These are phyloP conservation scores for Zaprionus nigranus DNA, from an alignment of 1,140 invertebrate genomes.

Conservation along the genomic window DNA sequence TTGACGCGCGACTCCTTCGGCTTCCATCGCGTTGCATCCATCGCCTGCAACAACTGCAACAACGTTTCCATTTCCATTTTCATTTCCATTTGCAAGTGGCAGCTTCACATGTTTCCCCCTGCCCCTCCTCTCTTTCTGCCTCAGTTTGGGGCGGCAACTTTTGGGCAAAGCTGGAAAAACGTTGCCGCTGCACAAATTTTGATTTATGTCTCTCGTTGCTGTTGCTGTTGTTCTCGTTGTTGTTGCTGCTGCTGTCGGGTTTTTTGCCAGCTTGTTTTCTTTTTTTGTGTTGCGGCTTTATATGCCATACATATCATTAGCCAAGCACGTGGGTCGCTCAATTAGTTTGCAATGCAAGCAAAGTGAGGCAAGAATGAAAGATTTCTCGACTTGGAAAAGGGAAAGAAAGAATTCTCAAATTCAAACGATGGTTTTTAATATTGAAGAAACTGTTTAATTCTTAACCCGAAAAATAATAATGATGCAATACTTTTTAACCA, in stretches of 20 bases:
- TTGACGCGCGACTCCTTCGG: slow-evolving; percentile 53
- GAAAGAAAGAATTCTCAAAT: neutral
- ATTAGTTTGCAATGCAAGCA: slow-evolving; percentile 17
- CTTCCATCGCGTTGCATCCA: neutral
- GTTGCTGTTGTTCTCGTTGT: neutral
- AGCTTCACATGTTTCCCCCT: slow-evolving; percentile 33
- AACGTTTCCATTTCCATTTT: slow-evolving; percentile 18
- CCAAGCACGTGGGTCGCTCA: slow-evolving; percentile 35
- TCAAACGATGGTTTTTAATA: neutral
- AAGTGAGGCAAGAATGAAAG: neutral
- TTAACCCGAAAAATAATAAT: no score
- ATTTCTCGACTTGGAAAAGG: no score
- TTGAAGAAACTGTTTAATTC: no score
- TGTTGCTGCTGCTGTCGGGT: slow-evolving; percentile 13
- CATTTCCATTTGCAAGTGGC: slow-evolving; percentile 42
- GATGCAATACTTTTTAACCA: no score
- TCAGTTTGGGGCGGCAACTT: slow-evolving; percentile 36
- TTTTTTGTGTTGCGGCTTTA: slow-evolving; percentile 37
- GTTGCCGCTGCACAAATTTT: slow-evolving; percentile 62
- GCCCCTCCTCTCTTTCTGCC: neutral
- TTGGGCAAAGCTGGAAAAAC: slow-evolving; percentile 31
- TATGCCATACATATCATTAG: slow-evolving; percentile 78
- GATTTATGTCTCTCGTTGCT: slow-evolving; percentile 64
- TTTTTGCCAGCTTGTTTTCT: slow-evolving; percentile 2
- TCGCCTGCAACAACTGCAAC: slow-evolving; percentile 44